phyloP scores from a whole-genome alignment of 2,797 vertebrate genomes.

The Falco columbarius region DNA sequence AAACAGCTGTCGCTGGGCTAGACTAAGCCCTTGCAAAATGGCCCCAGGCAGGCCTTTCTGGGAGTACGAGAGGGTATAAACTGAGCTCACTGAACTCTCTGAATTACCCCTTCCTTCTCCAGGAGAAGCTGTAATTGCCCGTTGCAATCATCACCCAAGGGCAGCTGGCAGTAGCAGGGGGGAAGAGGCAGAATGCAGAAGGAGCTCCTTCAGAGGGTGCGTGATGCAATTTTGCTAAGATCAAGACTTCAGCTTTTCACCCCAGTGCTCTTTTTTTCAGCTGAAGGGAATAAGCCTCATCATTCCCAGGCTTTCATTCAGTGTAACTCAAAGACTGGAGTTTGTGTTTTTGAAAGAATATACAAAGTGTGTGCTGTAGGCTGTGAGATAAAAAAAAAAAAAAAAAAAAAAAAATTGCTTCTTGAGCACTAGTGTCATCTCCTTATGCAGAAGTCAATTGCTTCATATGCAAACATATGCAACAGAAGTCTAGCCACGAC shows the following conservation, averaged over 20 bases:
- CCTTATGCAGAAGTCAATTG: neutral
- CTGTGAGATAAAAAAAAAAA: neutral
- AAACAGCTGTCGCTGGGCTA: slow-evolving; percentile 12
- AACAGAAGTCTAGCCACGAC: neutral
- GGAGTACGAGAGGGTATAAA: neutral
- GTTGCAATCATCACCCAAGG: neutral
- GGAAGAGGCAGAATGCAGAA: neutral
- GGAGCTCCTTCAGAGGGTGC: neutral
- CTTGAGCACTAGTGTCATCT: neutral
- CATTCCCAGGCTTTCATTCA: neutral
- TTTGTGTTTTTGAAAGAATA: neutral
- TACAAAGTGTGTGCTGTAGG: neutral
- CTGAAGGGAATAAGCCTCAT: neutral
- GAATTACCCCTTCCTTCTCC: neutral
- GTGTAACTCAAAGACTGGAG: neutral
- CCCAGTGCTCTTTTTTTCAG: neutral
- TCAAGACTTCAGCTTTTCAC: neutral
- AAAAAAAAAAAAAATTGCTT: neutral
- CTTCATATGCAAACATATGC: neutral
- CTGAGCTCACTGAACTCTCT: neutral
- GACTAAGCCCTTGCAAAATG: neutral
- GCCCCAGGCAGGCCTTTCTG: neutral
- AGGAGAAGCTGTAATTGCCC: neutral
- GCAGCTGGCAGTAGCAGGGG: neutral
- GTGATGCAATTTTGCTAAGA: neutral